Base-by-base conservation (phyloP, 1,140 invertebrate species). In the Bradysia coprophila region DNA sequence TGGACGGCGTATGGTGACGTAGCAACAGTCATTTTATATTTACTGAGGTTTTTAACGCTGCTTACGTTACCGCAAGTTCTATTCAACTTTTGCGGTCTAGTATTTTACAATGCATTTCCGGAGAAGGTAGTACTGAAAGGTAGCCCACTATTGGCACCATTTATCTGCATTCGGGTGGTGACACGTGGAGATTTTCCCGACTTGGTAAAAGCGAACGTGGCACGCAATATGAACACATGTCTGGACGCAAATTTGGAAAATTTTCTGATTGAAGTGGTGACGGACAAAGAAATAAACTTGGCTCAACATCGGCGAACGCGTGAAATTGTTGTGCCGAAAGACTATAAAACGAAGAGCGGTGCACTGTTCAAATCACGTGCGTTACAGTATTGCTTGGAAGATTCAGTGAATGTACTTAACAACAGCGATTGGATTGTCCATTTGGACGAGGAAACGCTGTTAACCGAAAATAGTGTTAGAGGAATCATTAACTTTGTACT, bases 351-450 rank as follows among this genome's bases (percentile, higher is more conserved):
- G 19, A 85, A 81, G 57, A 83, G 77, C 44, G 91, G 91, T 24
- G 89, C 92, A 21, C 63, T 94, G 10, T 98, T 94, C 57, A 98
- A 98, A 62, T 88, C 92, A 0, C 71, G 94, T 48, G 93, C 93
- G 9, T 62, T 98, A 1, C 94, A 98, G 56, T 97, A 96, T 60
- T 95, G 91, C 55, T 66, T 97, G 11, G 93, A 97, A 66, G 83
- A 86, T 51, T 77, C 77, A 50, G 78, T 91, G 1, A 94, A 93
- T 62, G 74, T 87, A 47, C 59, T 95, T 11, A 75, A 73, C 16
- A 89, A 94, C 52, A 78, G 73, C 47, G 93, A 97, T 59, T 98
- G 91, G 91, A 86, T 98, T 51, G 90, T 98, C 2, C 94, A 98
- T 67, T 66, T 98, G 15, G 94, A 98, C 59, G 94, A 98, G 66